Base-by-base conservation (phyloP, 2,113 vertebrate species). In the Aramus guarauna region DNA sequence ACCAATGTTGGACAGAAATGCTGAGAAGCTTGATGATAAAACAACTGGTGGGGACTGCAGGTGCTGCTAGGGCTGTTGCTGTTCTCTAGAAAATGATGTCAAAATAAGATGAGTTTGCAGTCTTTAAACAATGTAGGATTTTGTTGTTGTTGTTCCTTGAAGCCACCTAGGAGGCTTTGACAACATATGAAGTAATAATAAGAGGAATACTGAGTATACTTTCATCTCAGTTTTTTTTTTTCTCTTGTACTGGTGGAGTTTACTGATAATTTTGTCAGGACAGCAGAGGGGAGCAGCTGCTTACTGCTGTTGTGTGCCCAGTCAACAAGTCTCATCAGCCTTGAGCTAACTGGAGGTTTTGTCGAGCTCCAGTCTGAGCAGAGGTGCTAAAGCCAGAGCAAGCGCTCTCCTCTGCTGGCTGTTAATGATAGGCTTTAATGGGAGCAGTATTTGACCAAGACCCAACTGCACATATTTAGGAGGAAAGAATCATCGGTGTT, bases 41-140 rank as follows among this genome's bases (percentile, higher is more conserved):
- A 50, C 0, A 0, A 14, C 14, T 32, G 15, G 7, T 66, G 53
- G 7, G 21, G 29, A 32, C n/a, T 52, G 43, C 19, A 60, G 47
- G 6, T 56, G 9, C 16, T 36, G n/a, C 30, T 68, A 12, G 32
- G n/a, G 15, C 27, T 94, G 43, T 30, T 78, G 29, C 26, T 86
- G 36, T 34, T 92, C 17, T 73, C 39, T 72, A 85, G 77, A 64
- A 78, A 87, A 48, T 14, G 0, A 29, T 47, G 11, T 26, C 26
- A 59, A 48, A 69, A 80, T 18, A 64, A 59, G 5, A 50, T 52
- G 45, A 41, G 15, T 62, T 84, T 41, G 4, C 14, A 85, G 30
- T 41, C n/a, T 69, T 43, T 45, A 85, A 75, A 27, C 5, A 56
- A 26, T 0, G 1, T 1, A 48, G 11, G 20, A 9, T 69, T 90